Evolutionary conservation across 2,888 invertebrate genomes (phyloP), one percentile per base, ranked within the genome.

Genomic region (Cremastobaeus sp.): DNA sequence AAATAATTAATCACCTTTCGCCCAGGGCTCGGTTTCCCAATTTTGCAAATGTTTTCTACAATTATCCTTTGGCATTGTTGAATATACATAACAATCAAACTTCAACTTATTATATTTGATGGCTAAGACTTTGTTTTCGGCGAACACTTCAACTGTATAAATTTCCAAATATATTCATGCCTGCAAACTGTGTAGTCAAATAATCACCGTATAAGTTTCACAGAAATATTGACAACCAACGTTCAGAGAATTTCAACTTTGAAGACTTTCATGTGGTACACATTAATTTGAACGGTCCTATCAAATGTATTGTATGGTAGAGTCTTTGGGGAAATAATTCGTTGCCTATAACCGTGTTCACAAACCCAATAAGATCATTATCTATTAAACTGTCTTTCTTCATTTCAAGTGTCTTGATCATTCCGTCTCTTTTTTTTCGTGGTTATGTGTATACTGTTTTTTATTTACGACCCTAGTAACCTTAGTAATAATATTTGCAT

Each of bases 21-120:
- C 25, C 17, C 39, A 39, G 30, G 25, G 17, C 30, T 28, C 54
- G 8, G 28, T 54, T 39, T 54, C 54, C 54, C 54, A 54, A 28
- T 9, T 39, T 54, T 39, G 11, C 30, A 39, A 28, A 54, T 39
- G 54, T 21, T 54, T 54, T n/a, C 54, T 52, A 21, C 25, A 39
- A n/a, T 39, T 18, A 25, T 39, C 54, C 18, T 54, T 39, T 39
- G 54, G 54, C 54, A 39, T 54, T 39, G 15, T 54, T 11, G 18
- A 52, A 18, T 18, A 20, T 39, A 18, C 17, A 39, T 39, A 5
- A 28, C 28, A 28, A 28, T 34, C 25, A 25, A 25, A 5, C 8
- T 25, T 8, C 8, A 25, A 25, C 8, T 25, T 25, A 25, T 25
- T 25, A 5, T 25, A 25, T 25, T n/a, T n/a, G n/a, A n/a, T n/a